Evolutionary conservation across 2,888 invertebrate genomes (phyloP).

Genomic region (Thymelicus sylvestris): DNA sequence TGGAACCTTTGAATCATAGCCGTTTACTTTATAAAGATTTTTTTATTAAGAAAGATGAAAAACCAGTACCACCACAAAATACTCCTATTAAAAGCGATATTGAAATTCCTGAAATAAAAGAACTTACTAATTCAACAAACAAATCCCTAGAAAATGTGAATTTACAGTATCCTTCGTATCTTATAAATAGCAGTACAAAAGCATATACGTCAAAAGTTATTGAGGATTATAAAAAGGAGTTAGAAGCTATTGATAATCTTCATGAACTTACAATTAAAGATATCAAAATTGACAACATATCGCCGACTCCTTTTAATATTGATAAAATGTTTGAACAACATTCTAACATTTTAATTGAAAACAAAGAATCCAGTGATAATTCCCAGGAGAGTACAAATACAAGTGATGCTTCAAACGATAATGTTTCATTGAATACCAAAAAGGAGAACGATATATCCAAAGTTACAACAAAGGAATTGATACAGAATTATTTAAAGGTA

Average conservation of each 20-base stretch:
- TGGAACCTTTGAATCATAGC: constrained; percentile 73
- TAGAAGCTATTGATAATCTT: constrained; percentile 77
- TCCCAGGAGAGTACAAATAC: constrained; percentile 49
- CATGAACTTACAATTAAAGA: constrained; percentile 80
- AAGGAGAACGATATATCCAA: constrained; percentile 67
- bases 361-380: constrained; percentile 52
- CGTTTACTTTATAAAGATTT: constrained; percentile 79
- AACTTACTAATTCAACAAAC: constrained; percentile 47
- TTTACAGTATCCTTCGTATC: constrained; percentile 73
- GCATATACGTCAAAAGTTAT: constrained; percentile 81
- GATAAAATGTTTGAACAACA: constrained; percentile 75
- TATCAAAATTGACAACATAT: constrained; percentile 73
- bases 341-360: constrained; percentile 52
- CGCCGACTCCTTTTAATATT: constrained; percentile 74
- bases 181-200: constrained; percentile 75
- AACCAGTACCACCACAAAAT: constrained; percentile 70
- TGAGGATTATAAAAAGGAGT: constrained; percentile 80
- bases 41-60: constrained; percentile 73
- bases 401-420: constrained; percentile 47
- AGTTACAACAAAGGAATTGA: constrained; percentile 75
- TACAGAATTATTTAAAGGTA: constrained; percentile 77
- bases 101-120: constrained; percentile 50
- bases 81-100: constrained; percentile 61
- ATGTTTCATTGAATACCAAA: constrained; percentile 56
- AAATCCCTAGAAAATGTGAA: constrained; percentile 53